phyloP scores from a whole-genome alignment of 2,113 vertebrate genomes.

The Cygnus atratus region DNA sequence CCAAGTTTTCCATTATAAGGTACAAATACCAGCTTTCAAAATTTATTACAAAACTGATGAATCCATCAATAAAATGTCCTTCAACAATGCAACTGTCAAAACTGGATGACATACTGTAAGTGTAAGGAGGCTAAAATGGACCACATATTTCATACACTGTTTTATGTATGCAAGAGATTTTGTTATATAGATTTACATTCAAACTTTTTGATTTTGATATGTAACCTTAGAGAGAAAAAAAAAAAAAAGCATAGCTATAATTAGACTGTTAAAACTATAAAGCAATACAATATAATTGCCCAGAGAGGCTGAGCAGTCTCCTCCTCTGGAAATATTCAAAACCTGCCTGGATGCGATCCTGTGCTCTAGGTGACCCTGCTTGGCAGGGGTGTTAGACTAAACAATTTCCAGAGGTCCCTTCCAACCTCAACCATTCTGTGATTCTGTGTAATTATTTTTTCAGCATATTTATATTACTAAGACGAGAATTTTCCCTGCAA shows the following conservation, averaged over 20 bases:
- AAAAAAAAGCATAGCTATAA: background rate
- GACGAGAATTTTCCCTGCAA: background rate
- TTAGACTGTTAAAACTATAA: background rate
- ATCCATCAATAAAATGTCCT: background rate
- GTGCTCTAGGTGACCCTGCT: too few relatives aligned
- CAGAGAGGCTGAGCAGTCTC: too few relatives aligned
- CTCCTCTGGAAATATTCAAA: too few relatives aligned
- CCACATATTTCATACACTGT: accelerated
- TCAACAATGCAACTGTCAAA: background rate
- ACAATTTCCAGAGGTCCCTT: too few relatives aligned
- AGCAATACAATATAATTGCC: accelerated
- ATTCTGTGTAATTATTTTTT: background rate
- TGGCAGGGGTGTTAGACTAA: too few relatives aligned
- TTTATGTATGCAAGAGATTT: background rate
- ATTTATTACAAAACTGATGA: background rate
- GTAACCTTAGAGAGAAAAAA: too few relatives aligned
- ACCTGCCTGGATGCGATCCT: too few relatives aligned
- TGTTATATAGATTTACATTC: background rate
- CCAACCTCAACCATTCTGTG: too few relatives aligned
- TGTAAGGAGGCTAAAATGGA: background rate
- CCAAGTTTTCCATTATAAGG: background rate
- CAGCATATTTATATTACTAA: background rate
- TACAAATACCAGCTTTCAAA: background rate
- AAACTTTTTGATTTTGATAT: background rate
- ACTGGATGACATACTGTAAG: background rate